These are phyloP conservation scores for Chloroceryle aenea DNA, from an alignment of 2,113 vertebrate genomes.

Conservation along the genomic window DNA sequence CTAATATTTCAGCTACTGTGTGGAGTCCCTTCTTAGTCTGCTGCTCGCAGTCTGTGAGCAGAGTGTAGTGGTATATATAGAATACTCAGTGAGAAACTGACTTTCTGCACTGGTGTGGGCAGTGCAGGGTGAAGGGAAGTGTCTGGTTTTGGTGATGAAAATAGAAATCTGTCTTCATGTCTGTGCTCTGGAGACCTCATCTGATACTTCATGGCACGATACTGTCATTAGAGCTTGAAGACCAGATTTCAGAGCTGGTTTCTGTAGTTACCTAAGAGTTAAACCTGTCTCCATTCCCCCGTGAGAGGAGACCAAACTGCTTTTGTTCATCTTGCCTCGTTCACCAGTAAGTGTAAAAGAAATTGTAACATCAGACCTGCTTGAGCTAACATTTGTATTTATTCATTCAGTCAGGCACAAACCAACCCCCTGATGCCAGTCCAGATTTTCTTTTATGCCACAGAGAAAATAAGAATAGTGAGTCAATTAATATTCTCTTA, in stretches of 20 bases:
- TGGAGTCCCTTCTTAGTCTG: not conserved
- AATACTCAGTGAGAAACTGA: not conserved
- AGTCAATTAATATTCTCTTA: not conserved
- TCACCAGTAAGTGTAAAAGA: not conserved
- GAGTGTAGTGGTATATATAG: not conserved
- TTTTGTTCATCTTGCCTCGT: not conserved
- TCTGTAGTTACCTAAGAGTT: not conserved
- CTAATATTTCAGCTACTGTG: not conserved
- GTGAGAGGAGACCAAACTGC: not conserved
- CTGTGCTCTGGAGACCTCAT: not conserved
- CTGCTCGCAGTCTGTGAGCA: not conserved
- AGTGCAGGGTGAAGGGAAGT: not conserved
- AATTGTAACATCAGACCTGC: not conserved
- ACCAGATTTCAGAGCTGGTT: not conserved
- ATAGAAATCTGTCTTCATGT: not conserved
- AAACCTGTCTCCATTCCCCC: not conserved
- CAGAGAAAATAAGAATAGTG: not conserved
- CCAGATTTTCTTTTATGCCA: not conserved
- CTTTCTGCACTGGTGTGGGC: not conserved
- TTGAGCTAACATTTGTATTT: not conserved
- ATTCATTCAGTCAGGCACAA: not conserved
- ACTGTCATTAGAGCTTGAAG: not conserved
- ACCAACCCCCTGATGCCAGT: not conserved
- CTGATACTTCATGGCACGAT: not conserved
- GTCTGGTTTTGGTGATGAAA: not conserved